Evolutionary conservation across 37 sponge, comb jelly and placozoan species (phyloP), one percentile per base, ranked within the genome.

Genomic region (Oopsacas minuta): DNA sequence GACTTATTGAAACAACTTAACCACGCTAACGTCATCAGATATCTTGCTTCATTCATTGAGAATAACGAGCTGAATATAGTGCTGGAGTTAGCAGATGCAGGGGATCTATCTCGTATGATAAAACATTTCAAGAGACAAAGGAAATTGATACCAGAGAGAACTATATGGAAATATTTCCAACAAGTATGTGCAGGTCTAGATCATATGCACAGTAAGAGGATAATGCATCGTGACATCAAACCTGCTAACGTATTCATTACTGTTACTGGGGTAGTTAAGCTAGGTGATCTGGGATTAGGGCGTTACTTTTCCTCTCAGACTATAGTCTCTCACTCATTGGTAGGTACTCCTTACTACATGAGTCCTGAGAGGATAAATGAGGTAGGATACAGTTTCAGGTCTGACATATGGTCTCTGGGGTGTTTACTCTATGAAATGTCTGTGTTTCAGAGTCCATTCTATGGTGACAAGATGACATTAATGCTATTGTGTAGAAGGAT

Each of bases 141-240:
- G 81, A 86, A 88, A 37, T 86, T 98, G 12, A 98, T 98, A 82
- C 99, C 99, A 15, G 99, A 98, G 69, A 87, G 88, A 61, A 98
- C 99, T 17, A 90, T 98, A 23, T 98, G 99, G 96, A 86, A 97
- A 61, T 98, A 95, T 81, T 98, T 98, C 87, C 91, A 92, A 0
- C 99, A 98, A 81, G 69, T 98, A 36, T 91, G 94, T 38, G 87
- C 91, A 86, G 99, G 96, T 20, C 86, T 98, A 37, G 90, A 95
- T 1, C 99, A 98, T 87, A 98, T 98, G 99, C 99, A 98, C 86
- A 89, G 91, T 15, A 84, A 96, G 84, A 84, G 99, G 83, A 92
- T 98, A 82, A 98, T 98, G 99, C 99, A 98, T 82, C 88, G 99
- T 93, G 99, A 98, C 84, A 98, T 98, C 86, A 98, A 98, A 83